Base-by-base conservation (phyloP, 2,797 vertebrate genomes). In the Cynopterus sphinx region DNA sequence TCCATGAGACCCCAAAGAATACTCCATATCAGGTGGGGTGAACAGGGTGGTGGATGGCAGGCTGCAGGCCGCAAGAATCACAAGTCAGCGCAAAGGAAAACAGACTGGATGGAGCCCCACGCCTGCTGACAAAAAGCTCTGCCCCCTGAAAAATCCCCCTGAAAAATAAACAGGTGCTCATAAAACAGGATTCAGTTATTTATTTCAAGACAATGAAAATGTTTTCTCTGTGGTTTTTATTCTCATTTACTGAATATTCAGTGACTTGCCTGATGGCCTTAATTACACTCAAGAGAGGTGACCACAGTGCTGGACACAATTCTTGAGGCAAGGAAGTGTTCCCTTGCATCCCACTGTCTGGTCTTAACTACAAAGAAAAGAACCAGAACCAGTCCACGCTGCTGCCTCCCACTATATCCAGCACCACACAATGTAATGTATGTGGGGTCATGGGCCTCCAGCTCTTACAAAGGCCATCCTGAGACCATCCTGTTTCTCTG, bases 341-440 rank as follows among this genome's bases (percentile, higher is more conserved):
- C 13, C 9, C 75, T 43, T 59, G 19, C 97, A 96, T 57, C 84
- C 95, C 39, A 97, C 1, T 11, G 68, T 82, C 19, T 77, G 46
- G 61, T 95, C 61, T 81, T 90, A 28, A 70, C 33, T 71, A 26
- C 21, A 91, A 90, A 86, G 36, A 22, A 33, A 43, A 91, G 43
- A 36, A 5, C 22, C n/a, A 68, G 16, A 28, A 28, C 19, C 79
- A 71, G 12, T 57, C 71, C 65, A 65, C 3, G 7, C 2, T 90
- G 91, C 36, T 24, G 90, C 33, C 33, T 55, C 28, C 8, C 36
- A 22, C 46, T 22, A 15, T 15, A 73, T 90, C 51, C 11, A 33
- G 57, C 71, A 1, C 77, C 26, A 2, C 71, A n/a, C 73, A 7
- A 53, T 2, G 0, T 1, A 11, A 11, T 1, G 10, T 9, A 11